Base-by-base conservation (phyloP, 2,113 vertebrate genomes). In the Macrotus californicus region DNA sequence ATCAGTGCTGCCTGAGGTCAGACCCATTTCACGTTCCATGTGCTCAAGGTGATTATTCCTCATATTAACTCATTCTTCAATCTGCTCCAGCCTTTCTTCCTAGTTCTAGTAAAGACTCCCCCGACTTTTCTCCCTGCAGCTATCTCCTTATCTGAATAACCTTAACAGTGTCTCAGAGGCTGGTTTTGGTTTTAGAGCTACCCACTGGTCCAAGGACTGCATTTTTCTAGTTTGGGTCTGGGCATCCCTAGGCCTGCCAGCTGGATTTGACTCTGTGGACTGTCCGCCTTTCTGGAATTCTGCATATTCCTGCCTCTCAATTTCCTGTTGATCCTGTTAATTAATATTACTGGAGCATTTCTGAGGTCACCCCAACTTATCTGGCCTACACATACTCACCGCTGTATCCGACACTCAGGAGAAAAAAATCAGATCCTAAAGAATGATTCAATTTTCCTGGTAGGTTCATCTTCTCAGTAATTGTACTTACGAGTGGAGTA, bases 241-340 rank as follows among this genome's bases (percentile, higher is more conserved):
- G 34, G 19, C 14, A 59, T 4, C 2, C 13, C 1, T 1, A 29
- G 0, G 43, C 9, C 69, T 39, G 1, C 29, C 13, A n/a, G 1
- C 3, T 14, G 31, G 10, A 56, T 9, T 16, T 72, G 11, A 14
- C 6, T 59, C n/a, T 26, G 39, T 54, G 31, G 3, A 26, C 1
- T 18, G 5, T 6, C 13, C 54, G 16, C 6, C 15, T 66, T 50
- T 88, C 54, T 79, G 31, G 11, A 43, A 11, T 13, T 70, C 61
- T 43, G 79, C 8, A 16, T 61, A 29, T n/a, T 31, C 12, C 26
- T 48, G 14, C 5, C 52, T 64, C 82, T 70, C 3, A 2, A 72
- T 46, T 36, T 46, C 26, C 26, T n/a, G 2, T 15, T 22, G 43
- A n/a, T n/a, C 22, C 26, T 7, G 7, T 41, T 67, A 21, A 7